Evolutionary conservation across 2,888 invertebrate genomes (phyloP), one percentile per base, ranked within the genome.

Genomic region (Chymomyza caudatula): DNA sequence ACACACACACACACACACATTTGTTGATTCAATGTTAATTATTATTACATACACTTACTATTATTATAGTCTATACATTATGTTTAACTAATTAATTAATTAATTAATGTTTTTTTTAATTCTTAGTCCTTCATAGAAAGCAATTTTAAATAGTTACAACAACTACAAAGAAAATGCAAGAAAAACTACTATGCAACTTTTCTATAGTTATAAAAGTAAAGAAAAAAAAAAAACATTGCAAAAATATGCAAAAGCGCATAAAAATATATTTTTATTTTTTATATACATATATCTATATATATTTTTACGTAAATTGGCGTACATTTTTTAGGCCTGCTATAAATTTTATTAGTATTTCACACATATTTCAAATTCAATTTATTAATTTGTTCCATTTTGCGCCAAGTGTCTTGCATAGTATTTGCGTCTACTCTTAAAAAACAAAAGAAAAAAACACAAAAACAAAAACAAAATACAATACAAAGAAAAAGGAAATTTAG

Each of bases 11-110:
- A 74, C 60, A 67, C 70, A 76, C 68, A 82, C 68, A 76, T 85
- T 85, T 87, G 85, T 87, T 87, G 85, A 85, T 77, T 88, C 83
- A 79, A 85, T 85, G 85, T 87, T 87, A 85, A 79, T 86, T 78
- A 84, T 81, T 78, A 78, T 77, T 86, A 82, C 59, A 53, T 53
- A 37, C 29, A 57, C 43, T 49, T 49, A 58, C 22, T 44, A 47
- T 47, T 44, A 58, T 49, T 47, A 56, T 20, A 82, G 72, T 58
- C 43, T 58, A 74, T 72, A 77, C 59, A 54, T 54, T 78, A 73
- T 53, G 53, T 71, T 71, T 67, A 67, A 74, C 53, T 76, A 77
- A 77, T 82, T 85, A 62, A 75, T 60, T 80, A 82, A 74, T 77
- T 65, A 72, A 65, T 82, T 53, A 15, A 17, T 54, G 44, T 19